Base-by-base conservation (phyloP, 1,140 invertebrate genomes). In the Pseudomyrmex sp. region DNA sequence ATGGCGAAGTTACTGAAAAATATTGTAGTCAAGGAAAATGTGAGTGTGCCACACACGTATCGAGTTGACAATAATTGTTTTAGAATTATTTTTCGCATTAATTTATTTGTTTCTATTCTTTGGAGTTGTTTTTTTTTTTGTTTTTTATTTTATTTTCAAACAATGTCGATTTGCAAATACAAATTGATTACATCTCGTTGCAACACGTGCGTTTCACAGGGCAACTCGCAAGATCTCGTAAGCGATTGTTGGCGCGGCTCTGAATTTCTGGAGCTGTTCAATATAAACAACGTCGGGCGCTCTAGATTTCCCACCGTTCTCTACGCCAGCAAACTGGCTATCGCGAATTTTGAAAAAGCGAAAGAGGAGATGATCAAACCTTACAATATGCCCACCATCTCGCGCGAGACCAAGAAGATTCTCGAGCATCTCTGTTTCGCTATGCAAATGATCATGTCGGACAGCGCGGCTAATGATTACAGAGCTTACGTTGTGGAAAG, bases 401-500 rank as follows among this genome's bases (percentile, higher is more conserved):
- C 86, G 7, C 35, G 61, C 15, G 2, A 10, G 2, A 86, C 90
- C 7, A 90, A 86, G 48, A 74, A 2, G 1, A 12, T 91, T 4
- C 46, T 94, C 1, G 92, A 93, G 9, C 54, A 89, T 13, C 35
- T 92, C 0, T 12, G 74, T 2, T 89, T 85, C 8, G 61, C 87
- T 0, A 23, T 93, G 0, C 44, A 87, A 13, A 74, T 72, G 35
- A 83, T 93, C n/a, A 52, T 35, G 2, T 82, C 79, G 15, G 0
- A 77, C 3, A 10, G 46, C 2, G 56, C 23, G 13, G 61, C 23
- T 61, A 46, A 82, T 10, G 91, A 93, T 66, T 93, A 89, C 35
- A 86, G 88, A 66, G 89, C 83, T 0, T 90, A 85, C 7, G 44
- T 93, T 5, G 75, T 48, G 4, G 91, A 93, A 77, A 79, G 12